Percentiles rank a stretch among this genome's conserved stretches.
These are phyloP conservation scores for Adelges cooleyi DNA, from an alignment of 1,140 invertebrate genomes.

Conservation along the genomic window DNA sequence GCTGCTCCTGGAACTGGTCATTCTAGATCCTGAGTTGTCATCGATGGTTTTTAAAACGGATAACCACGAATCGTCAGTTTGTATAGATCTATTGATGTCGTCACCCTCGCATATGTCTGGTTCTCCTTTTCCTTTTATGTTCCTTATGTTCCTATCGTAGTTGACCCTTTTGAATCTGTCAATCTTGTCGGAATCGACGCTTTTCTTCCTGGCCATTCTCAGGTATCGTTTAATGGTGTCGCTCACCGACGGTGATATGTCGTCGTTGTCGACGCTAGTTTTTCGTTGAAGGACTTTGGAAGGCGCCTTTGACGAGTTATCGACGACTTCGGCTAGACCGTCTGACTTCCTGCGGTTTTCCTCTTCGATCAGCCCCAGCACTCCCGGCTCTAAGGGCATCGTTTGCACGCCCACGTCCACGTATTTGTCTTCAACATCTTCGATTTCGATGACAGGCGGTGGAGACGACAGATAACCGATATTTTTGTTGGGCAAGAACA, in stretches of 20 bases:
- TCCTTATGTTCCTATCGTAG: slow-evolving; percentile 69
- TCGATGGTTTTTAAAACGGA: slow-evolving; percentile 37
- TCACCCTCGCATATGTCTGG: slow-evolving; percentile 59
- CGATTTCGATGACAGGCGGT: slow-evolving; percentile 55
- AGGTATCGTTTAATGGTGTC: slow-evolving; percentile 74
- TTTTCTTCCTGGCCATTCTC: slow-evolving; percentile 73
- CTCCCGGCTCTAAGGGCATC: slow-evolving; percentile 44
- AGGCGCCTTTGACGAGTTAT: slow-evolving; percentile 37
- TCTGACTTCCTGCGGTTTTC: slow-evolving; percentile 36
- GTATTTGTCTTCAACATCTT: slow-evolving; percentile 35
- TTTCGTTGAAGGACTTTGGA: slow-evolving; percentile 43
- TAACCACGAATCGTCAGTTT: slow-evolving; percentile 63
- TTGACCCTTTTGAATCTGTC: slow-evolving; percentile 77
- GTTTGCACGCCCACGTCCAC: slow-evolving; percentile 46
- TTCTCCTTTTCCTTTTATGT: slow-evolving; percentile 67
- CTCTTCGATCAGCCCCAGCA: slow-evolving; percentile 43
- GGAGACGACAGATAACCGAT: slow-evolving; percentile 40
- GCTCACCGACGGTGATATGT: slow-evolving; percentile 70
- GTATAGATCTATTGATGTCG: slow-evolving; percentile 56
- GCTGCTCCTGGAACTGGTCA: slow-evolving; percentile 44
- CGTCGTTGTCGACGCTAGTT: slow-evolving; percentile 67
- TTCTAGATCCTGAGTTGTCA: slow-evolving; percentile 35
- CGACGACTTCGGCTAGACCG: slow-evolving; percentile 38
- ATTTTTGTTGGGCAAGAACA: background rate
- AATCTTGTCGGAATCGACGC: slow-evolving; percentile 62